These are phyloP conservation scores for Melikaiella ostensackeni DNA, from an alignment of 2,888 invertebrate genomes.

Conservation along the genomic window DNA sequence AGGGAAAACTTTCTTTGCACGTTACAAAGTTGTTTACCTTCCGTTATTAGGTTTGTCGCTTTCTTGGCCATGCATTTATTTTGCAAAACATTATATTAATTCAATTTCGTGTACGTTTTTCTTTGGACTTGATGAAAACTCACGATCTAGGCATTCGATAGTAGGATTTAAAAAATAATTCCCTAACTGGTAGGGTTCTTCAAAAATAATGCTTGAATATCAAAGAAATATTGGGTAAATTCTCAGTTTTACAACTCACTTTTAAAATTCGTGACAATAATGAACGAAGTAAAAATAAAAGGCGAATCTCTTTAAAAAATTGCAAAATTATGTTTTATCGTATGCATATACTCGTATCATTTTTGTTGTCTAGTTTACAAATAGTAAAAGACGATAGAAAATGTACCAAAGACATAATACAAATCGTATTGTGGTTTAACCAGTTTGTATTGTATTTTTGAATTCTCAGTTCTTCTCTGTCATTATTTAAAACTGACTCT, in stretches of 20 bases:
- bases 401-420: background rate
- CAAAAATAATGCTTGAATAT: conserved; percentile 10
- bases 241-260: conserved; percentile 15
- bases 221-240: background rate
- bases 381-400: background rate
- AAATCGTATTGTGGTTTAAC: background rate
- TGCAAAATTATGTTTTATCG: background rate
- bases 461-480: background rate
- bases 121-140: conserved; percentile 22
- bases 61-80: background rate
- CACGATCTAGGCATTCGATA: conserved; percentile 14
- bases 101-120: conserved; percentile 24
- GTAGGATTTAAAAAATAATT: conserved; percentile 22
- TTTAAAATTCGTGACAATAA: conserved; percentile 23
- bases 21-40: background rate
- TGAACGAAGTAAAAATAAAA: background rate
- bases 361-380: background rate
- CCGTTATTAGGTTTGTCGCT: conserved; percentile 18
- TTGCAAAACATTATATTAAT: background rate
- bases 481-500: background rate
- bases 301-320: background rate
- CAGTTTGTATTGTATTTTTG: background rate
- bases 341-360: background rate
- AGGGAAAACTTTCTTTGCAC: background rate
- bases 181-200: background rate